Conservation (phyloP, 2,888 invertebrate species). For the Clivina fossor region DNA sequence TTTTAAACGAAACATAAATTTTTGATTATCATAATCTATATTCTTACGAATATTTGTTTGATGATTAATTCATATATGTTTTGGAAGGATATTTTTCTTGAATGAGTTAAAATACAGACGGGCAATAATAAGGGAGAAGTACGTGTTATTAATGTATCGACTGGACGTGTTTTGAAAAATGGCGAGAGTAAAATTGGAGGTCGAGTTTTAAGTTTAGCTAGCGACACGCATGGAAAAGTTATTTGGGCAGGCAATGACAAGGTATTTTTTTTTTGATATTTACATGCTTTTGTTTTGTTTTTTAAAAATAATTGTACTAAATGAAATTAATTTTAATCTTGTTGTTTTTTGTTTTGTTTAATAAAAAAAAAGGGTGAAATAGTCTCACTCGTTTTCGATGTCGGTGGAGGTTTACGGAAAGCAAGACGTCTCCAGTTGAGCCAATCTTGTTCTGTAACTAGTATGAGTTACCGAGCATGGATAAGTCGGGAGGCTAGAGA, state of each 20-base stretch:
- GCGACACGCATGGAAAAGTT: slow-evolving; percentile 75
- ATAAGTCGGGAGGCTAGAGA: slow-evolving; percentile 67
- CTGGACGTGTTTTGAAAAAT: slow-evolving; percentile 74
- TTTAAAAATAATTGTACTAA: not conserved
- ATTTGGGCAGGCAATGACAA: slow-evolving; percentile 83
- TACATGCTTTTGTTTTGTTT: slow-evolving; percentile 13
- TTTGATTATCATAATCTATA: not conserved
- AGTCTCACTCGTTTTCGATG: slow-evolving; percentile 48
- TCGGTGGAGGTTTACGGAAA: slow-evolving; percentile 47
- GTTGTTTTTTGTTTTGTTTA: too few relatives aligned
- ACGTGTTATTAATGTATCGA: slow-evolving; percentile 80
- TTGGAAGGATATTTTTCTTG: slow-evolving; percentile 9
- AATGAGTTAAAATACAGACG: slow-evolving; percentile 53
- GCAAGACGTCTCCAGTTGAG: slow-evolving; percentile 46
- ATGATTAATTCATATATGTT: slow-evolving; percentile 6
- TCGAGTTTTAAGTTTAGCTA: slow-evolving; percentile 67
- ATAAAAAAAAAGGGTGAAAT: slow-evolving; percentile 54
- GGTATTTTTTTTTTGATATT: slow-evolving; percentile 52
- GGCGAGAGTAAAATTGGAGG: slow-evolving; percentile 63
- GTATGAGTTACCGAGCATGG: slow-evolving; percentile 80
- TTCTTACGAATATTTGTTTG: too few relatives aligned
- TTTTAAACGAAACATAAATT: slow-evolving; percentile 31
- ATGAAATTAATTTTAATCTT: slow-evolving; percentile 6
- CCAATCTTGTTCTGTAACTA: slow-evolving; percentile 60
- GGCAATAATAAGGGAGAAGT: slow-evolving; percentile 75